These are phyloP conservation scores for Pterostichus niger DNA, from an alignment of 2,888 invertebrate species.

Conservation along the genomic window DNA sequence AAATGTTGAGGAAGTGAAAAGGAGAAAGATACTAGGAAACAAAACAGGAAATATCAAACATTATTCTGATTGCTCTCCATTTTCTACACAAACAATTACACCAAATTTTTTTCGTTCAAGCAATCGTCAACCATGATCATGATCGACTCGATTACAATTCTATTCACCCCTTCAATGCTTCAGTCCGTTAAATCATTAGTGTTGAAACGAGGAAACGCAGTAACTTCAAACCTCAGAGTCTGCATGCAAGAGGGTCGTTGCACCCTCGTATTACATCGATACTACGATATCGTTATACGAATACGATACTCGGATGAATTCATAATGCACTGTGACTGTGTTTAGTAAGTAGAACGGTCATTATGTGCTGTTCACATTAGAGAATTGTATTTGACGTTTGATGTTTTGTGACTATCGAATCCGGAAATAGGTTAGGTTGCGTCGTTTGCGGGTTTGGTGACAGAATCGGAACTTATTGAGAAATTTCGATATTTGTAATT, in stretches of 20 bases:
- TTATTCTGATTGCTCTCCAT: not conserved
- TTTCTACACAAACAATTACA: not conserved
- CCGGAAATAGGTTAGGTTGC: not conserved
- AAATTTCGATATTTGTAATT: not conserved
- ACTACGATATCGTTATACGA: not conserved
- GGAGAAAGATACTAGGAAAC: not conserved
- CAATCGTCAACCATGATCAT: not conserved
- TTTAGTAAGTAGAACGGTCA: conserved; percentile 1
- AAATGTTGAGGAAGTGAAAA: no score
- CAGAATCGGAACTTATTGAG: not conserved
- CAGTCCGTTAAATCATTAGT: conserved; percentile 1
- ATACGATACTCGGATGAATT: conserved; percentile 22
- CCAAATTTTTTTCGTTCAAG: not conserved
- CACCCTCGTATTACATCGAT: conserved; percentile 4
- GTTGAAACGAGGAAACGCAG: not conserved
- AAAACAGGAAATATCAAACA: not conserved
- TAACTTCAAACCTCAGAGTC: conserved; percentile 14
- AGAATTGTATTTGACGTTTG: not conserved
- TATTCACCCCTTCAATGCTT: not conserved
- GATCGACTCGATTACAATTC: conserved; percentile 11
- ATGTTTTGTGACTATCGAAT: not conserved
- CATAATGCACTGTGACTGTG: not conserved
- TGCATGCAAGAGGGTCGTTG: conserved; percentile 25
- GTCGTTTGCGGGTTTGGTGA: not conserved
- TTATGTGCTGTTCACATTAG: not conserved